Percentiles rank a stretch among this genome's conserved stretches.
These are phyloP conservation scores for Merluccius polli DNA, from an alignment of 2,797 vertebrate species.

Conservation along the genomic window DNA sequence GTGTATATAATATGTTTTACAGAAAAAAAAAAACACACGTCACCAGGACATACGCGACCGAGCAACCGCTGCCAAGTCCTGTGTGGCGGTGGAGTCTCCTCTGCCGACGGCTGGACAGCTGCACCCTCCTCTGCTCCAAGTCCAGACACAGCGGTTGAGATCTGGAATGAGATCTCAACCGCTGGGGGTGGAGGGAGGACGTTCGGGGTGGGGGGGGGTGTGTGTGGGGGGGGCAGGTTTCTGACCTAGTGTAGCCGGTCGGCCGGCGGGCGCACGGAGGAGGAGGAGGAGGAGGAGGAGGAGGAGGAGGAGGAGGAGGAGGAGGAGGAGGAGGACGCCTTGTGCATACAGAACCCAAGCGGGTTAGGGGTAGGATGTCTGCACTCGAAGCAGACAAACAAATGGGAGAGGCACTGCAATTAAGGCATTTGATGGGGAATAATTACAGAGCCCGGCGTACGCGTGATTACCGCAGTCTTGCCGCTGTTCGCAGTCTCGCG, in stretches of 20 bases:
- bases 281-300: no score
- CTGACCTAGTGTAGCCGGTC: background rate
- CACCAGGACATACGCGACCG: background rate
- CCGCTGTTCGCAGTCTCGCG: background rate
- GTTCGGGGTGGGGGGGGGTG: no score
- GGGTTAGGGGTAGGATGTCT: background rate
- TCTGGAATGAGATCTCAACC: background rate
- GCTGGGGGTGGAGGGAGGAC: no score
- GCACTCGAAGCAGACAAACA: background rate
- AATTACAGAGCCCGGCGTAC: conserved; percentile 7
- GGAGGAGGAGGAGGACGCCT: background rate
- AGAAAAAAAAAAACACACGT: background rate
- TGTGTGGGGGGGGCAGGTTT: background rate
- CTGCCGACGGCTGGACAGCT: background rate
- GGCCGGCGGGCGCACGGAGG: background rate
- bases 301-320: no score
- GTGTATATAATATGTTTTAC: background rate
- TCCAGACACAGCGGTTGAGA: background rate
- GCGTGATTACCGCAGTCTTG: background rate
- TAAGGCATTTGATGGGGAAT: background rate
- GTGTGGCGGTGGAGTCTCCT: background rate
- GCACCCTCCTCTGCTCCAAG: background rate
- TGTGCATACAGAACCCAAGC: background rate
- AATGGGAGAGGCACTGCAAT: background rate
- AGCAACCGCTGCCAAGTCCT: background rate